These are phyloP conservation scores for Axis porcinus DNA, from an alignment of 2,113 vertebrate genomes.

Conservation along the genomic window DNA sequence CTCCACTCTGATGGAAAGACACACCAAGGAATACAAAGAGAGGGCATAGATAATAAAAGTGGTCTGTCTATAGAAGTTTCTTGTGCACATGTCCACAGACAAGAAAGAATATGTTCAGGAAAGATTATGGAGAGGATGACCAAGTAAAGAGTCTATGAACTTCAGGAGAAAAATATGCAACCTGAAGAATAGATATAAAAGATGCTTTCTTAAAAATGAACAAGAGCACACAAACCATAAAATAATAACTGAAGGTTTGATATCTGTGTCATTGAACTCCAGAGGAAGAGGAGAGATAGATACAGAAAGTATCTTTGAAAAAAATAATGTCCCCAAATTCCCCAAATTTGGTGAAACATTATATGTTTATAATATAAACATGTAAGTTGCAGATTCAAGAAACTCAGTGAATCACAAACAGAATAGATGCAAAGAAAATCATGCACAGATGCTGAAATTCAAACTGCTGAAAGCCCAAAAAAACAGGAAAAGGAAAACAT, in stretches of 20 bases:
- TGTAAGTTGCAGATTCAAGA: background rate
- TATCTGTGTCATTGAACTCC: background rate
- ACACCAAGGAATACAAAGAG: background rate
- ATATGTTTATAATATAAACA: too few species aligned
- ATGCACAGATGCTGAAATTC: background rate
- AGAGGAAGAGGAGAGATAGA: background rate
- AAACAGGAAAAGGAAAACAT: background rate
- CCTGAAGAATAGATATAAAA: background rate
- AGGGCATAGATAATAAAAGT: background rate
- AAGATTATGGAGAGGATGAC: background rate
- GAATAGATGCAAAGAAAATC: background rate
- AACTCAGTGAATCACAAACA: background rate
- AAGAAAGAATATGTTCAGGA: background rate
- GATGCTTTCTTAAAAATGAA: background rate
- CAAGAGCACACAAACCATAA: background rate
- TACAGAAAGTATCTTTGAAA: background rate
- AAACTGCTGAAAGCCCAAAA: background rate
- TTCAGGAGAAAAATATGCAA: background rate
- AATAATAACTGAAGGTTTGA: background rate
- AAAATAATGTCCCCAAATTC: background rate
- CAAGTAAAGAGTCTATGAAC: background rate
- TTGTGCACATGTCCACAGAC: background rate
- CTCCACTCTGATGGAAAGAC: background rate
- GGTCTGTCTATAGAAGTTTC: background rate
- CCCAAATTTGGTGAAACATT: background rate